Evolutionary conservation across 1,140 invertebrate species (phyloP), one percentile per base, ranked within the genome.

Genomic region (Cephus cinctus): DNA sequence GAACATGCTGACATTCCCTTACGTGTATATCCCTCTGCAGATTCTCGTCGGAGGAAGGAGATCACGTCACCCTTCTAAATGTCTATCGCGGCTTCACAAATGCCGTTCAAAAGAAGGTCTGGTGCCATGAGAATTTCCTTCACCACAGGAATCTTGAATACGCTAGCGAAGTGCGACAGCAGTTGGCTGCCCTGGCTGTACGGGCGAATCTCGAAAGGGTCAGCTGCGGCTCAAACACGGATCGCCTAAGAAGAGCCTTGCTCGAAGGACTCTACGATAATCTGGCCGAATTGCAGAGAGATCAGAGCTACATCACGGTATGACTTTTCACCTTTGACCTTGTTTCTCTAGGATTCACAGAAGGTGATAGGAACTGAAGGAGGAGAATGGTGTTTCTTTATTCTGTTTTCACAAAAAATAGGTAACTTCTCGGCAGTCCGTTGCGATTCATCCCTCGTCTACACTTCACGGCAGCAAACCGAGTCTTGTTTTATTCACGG

Each of bases 11-110:
- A n/a, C n/a, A n/a, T n/a, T n/a, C n/a, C n/a, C n/a, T n/a, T n/a
- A n/a, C n/a, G n/a, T n/a, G n/a, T n/a, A n/a, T n/a, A n/a, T n/a
- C 84, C 6, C 81, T 86, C 65, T 78, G 82, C 41, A 96, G 96
- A 71, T 98, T 98, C 75, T 70, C 83, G 43, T 90, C 92, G 0
- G 81, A 84, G 35, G 84, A 94, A 58, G 96, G 96, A 6, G 96
- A 99, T 77, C 94, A 96, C 65, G 80, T 98, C 2, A 97, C 90
- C 6, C 75, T 97, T 21, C 74, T 98, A 0, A 98, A 97, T 74
- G 86, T 98, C 15, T 97, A 85, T 66, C 84, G 86, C 58, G 85
- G 85, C 5, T 98, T 85, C 71, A 83, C 80, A 49, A 86, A 83
- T 63, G 78, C 83, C 3, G 83, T 83, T 16, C 80, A 86, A 48